These are phyloP conservation scores for Chouioia cunea DNA, from an alignment of 2,888 invertebrate genomes.

Conservation along the genomic window DNA sequence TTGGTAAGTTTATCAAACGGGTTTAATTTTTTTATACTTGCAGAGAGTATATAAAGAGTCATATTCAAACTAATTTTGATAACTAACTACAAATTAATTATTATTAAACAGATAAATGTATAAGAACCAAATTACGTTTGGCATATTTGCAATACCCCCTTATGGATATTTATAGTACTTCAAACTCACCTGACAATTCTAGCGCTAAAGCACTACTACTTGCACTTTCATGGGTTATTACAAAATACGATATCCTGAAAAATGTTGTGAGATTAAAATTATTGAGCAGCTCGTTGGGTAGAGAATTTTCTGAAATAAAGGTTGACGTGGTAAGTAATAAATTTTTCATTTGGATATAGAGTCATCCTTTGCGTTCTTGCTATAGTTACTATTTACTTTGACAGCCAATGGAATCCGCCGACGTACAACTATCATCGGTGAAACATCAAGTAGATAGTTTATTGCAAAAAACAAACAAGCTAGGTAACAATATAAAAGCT, in stretches of 20 bases:
- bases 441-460: constrained; percentile 50
- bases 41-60: too few relatives aligned
- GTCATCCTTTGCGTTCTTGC: background rate
- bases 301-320: constrained; percentile 54
- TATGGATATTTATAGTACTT: constrained; percentile 63
- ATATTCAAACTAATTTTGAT: too few relatives aligned
- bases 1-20: constrained; percentile 36
- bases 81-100: too few relatives aligned
- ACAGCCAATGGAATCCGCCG: constrained; percentile 21
- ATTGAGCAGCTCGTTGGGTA: constrained; percentile 54
- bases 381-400: background rate
- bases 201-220: constrained; percentile 62
- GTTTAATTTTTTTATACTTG: too few relatives aligned
- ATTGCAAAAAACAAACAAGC: constrained; percentile 51
- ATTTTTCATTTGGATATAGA: background rate
- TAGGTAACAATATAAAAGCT: constrained; percentile 55
- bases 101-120: constrained; percentile 53
- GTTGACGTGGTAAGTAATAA: constrained; percentile 20
- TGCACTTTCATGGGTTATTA: constrained; percentile 64
- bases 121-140: constrained; percentile 61
- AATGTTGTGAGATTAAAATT: constrained; percentile 54
- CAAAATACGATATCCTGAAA: constrained; percentile 56
- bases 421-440: constrained; percentile 30
- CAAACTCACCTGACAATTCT: constrained; percentile 48
- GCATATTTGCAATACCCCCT: constrained; percentile 61